Conservation (phyloP, 2,113 vertebrate species). For the Coreoperca whiteheadi region DNA sequence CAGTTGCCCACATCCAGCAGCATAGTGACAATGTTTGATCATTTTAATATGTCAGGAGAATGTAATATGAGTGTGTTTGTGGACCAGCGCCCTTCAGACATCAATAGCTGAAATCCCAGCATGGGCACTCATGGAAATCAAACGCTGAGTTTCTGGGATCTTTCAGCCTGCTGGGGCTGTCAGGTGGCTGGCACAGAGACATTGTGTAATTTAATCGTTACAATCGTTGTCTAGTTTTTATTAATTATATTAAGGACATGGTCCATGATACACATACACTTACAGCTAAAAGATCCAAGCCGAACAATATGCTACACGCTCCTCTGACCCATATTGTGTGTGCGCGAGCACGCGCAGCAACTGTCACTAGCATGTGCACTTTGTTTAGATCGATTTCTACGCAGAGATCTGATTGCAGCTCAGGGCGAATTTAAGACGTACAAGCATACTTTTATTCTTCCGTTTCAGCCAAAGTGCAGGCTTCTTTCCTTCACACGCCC, state of each 20-base stretch:
- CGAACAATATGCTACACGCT: not conserved
- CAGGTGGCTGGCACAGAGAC: constrained; percentile 10
- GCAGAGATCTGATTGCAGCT: constrained; percentile 44
- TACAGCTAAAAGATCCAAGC: not conserved
- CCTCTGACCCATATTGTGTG: not conserved
- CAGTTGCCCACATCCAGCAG: not conserved
- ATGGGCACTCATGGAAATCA: constrained; percentile 40
- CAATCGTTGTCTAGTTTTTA: not conserved
- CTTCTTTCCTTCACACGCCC: not conserved
- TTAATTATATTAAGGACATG: not conserved
- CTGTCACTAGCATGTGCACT: not conserved
- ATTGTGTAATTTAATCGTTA: not conserved
- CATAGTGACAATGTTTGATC: not conserved
- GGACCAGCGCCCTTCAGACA: not conserved
- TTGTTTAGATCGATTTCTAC: constrained; percentile 27
- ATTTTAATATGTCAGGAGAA: not conserved
- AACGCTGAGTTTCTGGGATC: constrained; percentile 21
- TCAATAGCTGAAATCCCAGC: constrained; percentile 41
- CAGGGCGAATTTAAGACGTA: not conserved
- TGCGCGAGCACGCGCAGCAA: not conserved
- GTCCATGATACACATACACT: not conserved
- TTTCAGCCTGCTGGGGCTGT: constrained; percentile 10
- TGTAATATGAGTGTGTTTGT: constrained; percentile 14
- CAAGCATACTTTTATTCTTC: not conserved
- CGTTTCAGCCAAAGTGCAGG: not conserved